Percentiles rank a stretch among this genome's conserved stretches.
These are phyloP conservation scores for Protonemura montana DNA, from an alignment of 2,888 invertebrate genomes.

Conservation along the genomic window DNA sequence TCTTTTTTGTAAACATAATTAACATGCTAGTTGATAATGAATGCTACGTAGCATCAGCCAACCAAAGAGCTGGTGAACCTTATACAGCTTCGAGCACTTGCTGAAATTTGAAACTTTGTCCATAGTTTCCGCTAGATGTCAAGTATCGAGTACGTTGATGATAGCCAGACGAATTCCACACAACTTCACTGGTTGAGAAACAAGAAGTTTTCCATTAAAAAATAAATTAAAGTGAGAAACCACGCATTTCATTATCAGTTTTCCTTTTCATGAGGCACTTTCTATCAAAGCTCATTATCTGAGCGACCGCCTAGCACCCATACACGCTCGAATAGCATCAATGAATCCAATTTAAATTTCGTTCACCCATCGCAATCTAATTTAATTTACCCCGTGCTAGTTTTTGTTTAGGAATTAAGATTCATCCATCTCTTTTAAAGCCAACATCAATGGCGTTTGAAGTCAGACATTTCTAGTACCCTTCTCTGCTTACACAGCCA, in stretches of 20 bases:
- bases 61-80: too few relatives aligned
- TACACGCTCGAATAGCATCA: background rate
- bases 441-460: background rate
- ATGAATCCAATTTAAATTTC: background rate
- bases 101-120: too few relatives aligned
- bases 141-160: too few relatives aligned
- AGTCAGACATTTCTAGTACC: background rate
- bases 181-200: too few relatives aligned
- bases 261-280: background rate
- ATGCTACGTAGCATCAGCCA: too few relatives aligned
- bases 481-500: constrained; percentile 9
- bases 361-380: background rate
- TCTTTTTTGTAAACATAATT: too few relatives aligned
- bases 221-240: background rate
- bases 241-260: background rate
- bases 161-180: too few relatives aligned
- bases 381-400: background rate
- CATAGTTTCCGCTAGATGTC: too few relatives aligned
- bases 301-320: background rate
- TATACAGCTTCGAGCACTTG: too few relatives aligned
- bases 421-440: constrained; percentile 7
- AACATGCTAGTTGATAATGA: too few relatives aligned
- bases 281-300: background rate
- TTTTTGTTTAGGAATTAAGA: constrained; percentile 12
- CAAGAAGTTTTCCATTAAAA: too few relatives aligned